A percentile compares a stretch with the other conserved stretches of the same genome.
Evolutionary conservation across 2,797 vertebrate species (phyloP).

Genomic region (Tragelaphus oryx): DNA sequence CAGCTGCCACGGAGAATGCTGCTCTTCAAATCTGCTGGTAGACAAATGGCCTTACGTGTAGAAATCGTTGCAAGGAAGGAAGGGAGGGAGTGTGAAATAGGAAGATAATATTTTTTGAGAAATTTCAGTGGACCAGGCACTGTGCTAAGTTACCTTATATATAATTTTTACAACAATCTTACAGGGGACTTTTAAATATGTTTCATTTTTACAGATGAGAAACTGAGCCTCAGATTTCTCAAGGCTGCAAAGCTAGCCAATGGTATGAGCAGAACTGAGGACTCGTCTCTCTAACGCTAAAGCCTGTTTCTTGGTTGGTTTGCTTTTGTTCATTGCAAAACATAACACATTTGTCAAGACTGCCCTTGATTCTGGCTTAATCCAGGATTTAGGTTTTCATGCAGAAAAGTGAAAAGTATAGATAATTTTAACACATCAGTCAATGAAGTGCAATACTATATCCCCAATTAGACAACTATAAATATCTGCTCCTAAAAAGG

Average conservation of each 20-base stretch:
- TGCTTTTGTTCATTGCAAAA: background rate
- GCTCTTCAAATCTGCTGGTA: background rate
- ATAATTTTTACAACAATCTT: background rate
- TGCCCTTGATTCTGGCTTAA: background rate
- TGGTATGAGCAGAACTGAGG: background rate
- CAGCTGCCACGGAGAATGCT: background rate
- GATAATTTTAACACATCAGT: background rate
- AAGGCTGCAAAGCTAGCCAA: background rate
- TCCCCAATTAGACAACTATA: conserved; percentile 30
- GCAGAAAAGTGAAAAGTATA: background rate
- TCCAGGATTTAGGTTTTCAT: background rate
- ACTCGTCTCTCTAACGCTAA: background rate
- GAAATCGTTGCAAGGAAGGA: background rate
- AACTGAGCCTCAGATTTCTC: background rate
- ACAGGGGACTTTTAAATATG: background rate
- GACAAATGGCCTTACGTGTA: background rate
- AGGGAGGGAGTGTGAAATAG: background rate
- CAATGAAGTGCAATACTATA: background rate
- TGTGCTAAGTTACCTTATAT: background rate
- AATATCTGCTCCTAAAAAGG: background rate
- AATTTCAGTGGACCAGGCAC: background rate
- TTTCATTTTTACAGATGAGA: background rate
- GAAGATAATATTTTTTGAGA: background rate
- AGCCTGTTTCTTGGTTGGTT: background rate
- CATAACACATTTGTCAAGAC: background rate